phyloP scores from a whole-genome alignment of 1,140 invertebrate species.

The Drosophila ironensis region DNA sequence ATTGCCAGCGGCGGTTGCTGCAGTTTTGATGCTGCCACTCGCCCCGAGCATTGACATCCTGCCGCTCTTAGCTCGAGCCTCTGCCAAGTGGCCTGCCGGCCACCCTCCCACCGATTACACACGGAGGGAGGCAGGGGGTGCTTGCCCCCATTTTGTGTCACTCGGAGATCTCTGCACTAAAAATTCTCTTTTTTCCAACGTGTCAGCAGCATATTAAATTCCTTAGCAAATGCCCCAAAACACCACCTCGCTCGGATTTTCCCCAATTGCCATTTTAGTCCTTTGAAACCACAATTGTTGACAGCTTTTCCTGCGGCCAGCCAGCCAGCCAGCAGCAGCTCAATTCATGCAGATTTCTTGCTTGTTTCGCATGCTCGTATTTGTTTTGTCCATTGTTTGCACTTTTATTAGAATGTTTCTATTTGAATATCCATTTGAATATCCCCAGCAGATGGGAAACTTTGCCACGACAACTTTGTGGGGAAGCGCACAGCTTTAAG shows the following conservation, averaged over 20 bases:
- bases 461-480: conserved; percentile 25
- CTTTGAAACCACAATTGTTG: conserved; percentile 41
- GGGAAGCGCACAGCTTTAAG: conserved; percentile 3
- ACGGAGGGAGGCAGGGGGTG: neutral
- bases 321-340: conserved; percentile 18
- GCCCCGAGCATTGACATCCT: conserved; percentile 61
- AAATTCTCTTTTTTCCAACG: conserved; percentile 38
- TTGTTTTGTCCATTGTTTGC: conserved; percentile 15
- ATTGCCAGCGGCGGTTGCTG: conserved; percentile 50
- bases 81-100: conserved; percentile 54
- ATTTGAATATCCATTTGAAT: conserved; percentile 6
- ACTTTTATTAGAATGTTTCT: neutral
- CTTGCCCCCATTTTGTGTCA: conserved; percentile 37
- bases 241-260: conserved; percentile 18
- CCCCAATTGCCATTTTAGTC: conserved; percentile 25
- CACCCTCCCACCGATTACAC: conserved; percentile 38
- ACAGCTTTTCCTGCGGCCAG: conserved; percentile 31
- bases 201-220: conserved; percentile 56
- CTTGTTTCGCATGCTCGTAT: conserved; percentile 16
- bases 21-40: conserved; percentile 33
- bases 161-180: conserved; percentile 45
- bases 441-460: conserved; percentile 5
- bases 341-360: conserved; percentile 32
- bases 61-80: conserved; percentile 20
- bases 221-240: conserved; percentile 22